Conservation (phyloP, 2,888 invertebrate genomes). For the Orthosia gothica region DNA sequence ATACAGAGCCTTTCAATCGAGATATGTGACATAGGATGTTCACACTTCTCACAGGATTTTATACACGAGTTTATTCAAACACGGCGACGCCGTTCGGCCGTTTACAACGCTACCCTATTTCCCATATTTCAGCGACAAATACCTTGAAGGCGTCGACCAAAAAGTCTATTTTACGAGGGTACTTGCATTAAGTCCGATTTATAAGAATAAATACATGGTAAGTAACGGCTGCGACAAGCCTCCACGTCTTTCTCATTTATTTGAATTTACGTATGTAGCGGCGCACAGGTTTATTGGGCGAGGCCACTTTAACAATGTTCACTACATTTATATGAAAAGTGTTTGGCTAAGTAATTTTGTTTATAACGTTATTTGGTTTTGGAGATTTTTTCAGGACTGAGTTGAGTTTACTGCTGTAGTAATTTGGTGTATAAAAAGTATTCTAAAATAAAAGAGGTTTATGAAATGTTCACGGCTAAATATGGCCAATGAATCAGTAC, state of each 20-base stretch:
- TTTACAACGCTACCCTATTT: slow-evolving; percentile 64
- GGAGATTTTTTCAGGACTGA: slow-evolving; percentile 3
- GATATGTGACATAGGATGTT: slow-evolving; percentile 21
- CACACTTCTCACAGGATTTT: slow-evolving; percentile 29
- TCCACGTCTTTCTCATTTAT: slow-evolving; percentile 69
- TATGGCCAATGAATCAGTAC: background rate
- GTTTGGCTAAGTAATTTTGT: slow-evolving; percentile 61
- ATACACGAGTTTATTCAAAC: slow-evolving; percentile 53
- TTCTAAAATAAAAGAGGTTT: background rate
- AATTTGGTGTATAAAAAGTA: background rate
- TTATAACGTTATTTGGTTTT: slow-evolving; percentile 45
- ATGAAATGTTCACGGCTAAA: background rate
- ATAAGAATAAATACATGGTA: slow-evolving; percentile 81
- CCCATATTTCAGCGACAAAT: slow-evolving; percentile 70
- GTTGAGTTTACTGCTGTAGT: background rate
- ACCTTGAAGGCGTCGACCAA: slow-evolving; percentile 70
- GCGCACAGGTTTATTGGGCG: slow-evolving; percentile 62
- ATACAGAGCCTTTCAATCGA: slow-evolving; percentile 32
- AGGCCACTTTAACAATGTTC: slow-evolving; percentile 44
- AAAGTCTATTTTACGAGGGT: slow-evolving; percentile 79
- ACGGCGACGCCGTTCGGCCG: slow-evolving; percentile 40
- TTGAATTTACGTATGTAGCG: slow-evolving; percentile 72
- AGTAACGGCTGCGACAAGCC: slow-evolving; percentile 70
- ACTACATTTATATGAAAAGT: slow-evolving; percentile 53
- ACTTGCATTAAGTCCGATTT: slow-evolving; percentile 80